A percentile compares a stretch with the other conserved stretches of the same genome.
These are phyloP conservation scores for Eulemur albifrons DNA, from an alignment of 2,797 vertebrate species.

Conservation along the genomic window DNA sequence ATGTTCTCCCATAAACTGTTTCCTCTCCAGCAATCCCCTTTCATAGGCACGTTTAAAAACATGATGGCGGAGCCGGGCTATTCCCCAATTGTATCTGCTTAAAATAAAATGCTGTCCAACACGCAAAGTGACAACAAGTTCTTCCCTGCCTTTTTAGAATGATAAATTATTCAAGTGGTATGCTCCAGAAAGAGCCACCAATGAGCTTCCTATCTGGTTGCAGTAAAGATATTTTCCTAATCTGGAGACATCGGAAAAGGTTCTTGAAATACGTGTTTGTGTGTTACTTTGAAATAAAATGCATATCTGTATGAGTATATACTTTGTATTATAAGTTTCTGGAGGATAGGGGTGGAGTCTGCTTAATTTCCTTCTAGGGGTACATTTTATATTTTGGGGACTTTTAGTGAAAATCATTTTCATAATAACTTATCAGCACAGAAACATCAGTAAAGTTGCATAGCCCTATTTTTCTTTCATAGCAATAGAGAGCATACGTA, in stretches of 20 bases:
- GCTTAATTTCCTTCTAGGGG: background rate
- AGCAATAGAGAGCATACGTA: background rate
- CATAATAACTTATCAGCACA: background rate
- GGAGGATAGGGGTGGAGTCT: background rate
- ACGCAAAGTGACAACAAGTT: background rate
- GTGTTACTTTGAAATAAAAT: conserved; percentile 18
- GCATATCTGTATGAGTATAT: background rate
- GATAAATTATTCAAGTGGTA: conserved; percentile 28
- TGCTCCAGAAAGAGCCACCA: background rate
- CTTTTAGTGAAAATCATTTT: background rate
- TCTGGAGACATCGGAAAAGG: conserved; percentile 38
- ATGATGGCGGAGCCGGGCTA: fast-evolving
- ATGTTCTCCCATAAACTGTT: background rate
- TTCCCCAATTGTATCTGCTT: background rate
- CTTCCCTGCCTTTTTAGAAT: background rate
- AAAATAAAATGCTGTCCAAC: background rate
- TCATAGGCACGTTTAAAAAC: background rate
- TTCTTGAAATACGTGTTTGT: conserved; percentile 43
- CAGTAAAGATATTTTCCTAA: conserved; percentile 42
- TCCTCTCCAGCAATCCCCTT: background rate
- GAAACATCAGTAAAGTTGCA: background rate
- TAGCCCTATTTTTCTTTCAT: background rate
- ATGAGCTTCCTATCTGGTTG: background rate
- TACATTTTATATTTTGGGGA: background rate
- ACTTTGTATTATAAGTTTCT: background rate